Percentiles rank a stretch among this genome's conserved stretches.
phyloP scores from a whole-genome alignment of 2,888 invertebrate genomes.

The Scrobipalpa atriplicella region DNA sequence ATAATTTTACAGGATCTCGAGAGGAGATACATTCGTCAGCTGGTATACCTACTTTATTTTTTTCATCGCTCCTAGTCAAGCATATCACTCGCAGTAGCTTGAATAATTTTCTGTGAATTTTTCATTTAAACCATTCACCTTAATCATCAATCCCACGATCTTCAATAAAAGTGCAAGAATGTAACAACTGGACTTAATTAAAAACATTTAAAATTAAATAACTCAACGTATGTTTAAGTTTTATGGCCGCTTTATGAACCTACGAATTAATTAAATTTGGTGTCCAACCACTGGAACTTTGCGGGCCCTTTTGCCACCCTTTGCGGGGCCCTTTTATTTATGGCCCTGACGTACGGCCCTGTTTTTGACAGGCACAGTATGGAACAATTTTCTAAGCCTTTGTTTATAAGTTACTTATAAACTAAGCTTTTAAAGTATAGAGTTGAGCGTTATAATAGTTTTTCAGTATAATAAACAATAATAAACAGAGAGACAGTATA shows the following conservation, averaged over 20 bases:
- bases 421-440: neutral
- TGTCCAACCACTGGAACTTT: conserved; percentile 12
- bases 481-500: too few relatives aligned
- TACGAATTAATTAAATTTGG: conserved; percentile 4
- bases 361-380: conserved; percentile 7
- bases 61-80: too few relatives aligned
- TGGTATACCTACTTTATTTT: too few relatives aligned
- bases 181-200: neutral
- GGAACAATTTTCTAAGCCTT: neutral
- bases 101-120: too few relatives aligned
- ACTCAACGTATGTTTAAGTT: neutral
- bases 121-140: too few relatives aligned
- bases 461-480: neutral
- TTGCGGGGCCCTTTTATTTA: conserved; percentile 5
- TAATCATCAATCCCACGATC: neutral
- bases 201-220: neutral
- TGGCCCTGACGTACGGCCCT: neutral
- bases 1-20: too few relatives aligned
- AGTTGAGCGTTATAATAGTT: neutral
- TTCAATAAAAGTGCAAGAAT: neutral
- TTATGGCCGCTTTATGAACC: conserved; percentile 5
- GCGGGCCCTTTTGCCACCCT: neutral
- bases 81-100: too few relatives aligned
- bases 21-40: too few relatives aligned
- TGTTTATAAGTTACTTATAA: neutral